These are phyloP conservation scores for Naso thynnoides DNA, from an alignment of 2,797 vertebrate species.

Conservation along the genomic window DNA sequence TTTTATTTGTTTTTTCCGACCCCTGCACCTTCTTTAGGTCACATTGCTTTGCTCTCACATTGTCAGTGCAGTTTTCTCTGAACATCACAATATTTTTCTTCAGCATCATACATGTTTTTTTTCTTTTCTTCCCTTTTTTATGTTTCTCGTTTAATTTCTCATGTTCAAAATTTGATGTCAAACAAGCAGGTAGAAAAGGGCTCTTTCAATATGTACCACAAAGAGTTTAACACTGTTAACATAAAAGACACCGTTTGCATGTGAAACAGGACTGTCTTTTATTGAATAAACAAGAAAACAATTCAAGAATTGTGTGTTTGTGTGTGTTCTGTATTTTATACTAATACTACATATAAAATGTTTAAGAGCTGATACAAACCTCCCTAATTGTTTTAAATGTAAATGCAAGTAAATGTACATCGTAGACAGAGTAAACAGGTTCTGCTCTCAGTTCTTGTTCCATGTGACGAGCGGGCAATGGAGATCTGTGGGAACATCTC, in stretches of 20 bases:
- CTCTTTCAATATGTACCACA: neutral
- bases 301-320: neutral
- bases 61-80: neutral
- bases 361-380: neutral
- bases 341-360: neutral
- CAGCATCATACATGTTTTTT: neutral
- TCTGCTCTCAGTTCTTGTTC: conserved; percentile 35
- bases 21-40: no score
- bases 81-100: neutral
- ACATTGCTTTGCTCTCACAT: no score
- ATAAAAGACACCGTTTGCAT: neutral
- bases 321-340: neutral
- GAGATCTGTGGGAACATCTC: conserved; percentile 68
- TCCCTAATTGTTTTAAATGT: neutral
- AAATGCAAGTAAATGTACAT: neutral
- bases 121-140: neutral
- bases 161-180: neutral
- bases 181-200: neutral
- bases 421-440: conserved; percentile 24
- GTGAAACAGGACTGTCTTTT: neutral
- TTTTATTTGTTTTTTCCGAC: neutral
- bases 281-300: neutral
- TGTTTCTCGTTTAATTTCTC: neutral
- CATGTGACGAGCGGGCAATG: conserved; percentile 17
- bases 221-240: neutral